Conservation (phyloP, 2,113 vertebrate species). For the Grammomys dolichurus region DNA sequence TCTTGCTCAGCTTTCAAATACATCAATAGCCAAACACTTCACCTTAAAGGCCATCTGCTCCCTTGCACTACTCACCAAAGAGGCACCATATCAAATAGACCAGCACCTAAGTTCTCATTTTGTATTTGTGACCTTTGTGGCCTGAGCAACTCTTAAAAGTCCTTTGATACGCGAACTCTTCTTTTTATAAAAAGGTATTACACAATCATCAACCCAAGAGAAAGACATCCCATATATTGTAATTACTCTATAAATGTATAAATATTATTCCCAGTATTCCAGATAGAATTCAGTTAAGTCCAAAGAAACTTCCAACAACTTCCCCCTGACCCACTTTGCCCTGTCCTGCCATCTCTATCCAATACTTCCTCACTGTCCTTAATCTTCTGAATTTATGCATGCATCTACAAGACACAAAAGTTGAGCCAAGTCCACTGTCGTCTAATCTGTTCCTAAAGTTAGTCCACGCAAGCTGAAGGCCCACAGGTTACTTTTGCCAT, state of each 20-base stretch:
- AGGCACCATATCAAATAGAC: not conserved
- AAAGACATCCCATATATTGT: not conserved
- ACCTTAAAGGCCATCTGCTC: not conserved
- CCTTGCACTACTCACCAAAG: not conserved
- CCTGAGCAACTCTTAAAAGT: not conserved
- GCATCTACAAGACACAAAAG: not conserved
- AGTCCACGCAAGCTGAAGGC: not conserved
- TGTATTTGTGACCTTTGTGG: not conserved
- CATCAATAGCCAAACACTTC: not conserved
- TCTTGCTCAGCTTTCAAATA: not conserved
- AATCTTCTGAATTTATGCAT: constrained; percentile 25
- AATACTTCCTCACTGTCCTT: not conserved
- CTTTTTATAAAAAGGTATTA: not conserved
- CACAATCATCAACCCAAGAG: not conserved
- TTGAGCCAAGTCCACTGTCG: not conserved
- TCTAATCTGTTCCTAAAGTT: not conserved
- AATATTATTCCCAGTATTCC: not conserved
- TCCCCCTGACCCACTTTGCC: not conserved
- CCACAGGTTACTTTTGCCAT: not conserved
- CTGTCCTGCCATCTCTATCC: not conserved
- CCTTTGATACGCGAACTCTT: not conserved
- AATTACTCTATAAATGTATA: not conserved
- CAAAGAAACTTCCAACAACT: not conserved
- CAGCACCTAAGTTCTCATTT: not conserved
- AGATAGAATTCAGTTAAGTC: not conserved